Evolutionary conservation across 1,140 invertebrate genomes (phyloP).

Genomic region (Cheumatopsyche charites): DNA sequence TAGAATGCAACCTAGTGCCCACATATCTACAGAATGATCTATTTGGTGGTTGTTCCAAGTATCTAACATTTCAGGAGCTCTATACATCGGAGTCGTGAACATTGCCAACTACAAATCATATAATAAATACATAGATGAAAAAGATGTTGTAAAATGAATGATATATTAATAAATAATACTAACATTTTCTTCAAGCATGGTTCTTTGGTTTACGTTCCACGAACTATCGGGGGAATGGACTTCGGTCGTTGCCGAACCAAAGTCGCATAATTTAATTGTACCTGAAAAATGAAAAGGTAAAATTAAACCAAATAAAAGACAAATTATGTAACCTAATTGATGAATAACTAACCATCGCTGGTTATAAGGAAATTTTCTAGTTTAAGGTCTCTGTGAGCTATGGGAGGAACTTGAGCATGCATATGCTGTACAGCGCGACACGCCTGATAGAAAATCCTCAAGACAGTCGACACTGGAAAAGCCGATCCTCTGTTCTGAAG

Average conservation of each 20-base stretch:
- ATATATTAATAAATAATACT: conserved; percentile 48
- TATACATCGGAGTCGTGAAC: conserved; percentile 87
- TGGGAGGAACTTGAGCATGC: conserved; percentile 87
- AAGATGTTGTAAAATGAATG: not conserved
- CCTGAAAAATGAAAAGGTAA: conserved; percentile 61
- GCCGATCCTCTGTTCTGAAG: conserved; percentile 67
- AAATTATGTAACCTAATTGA: conserved; percentile 11
- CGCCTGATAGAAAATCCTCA: conserved; percentile 90
- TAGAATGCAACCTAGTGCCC: conserved; percentile 96
- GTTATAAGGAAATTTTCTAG: conserved; percentile 71
- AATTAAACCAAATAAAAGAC: conserved; percentile 4
- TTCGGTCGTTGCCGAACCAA: conserved; percentile 93
- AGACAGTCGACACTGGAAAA: conserved; percentile 76
- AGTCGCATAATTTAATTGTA: conserved; percentile 96
- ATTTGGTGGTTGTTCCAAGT: conserved; percentile 97
- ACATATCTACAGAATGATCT: conserved; percentile 87
- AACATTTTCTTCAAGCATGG: conserved; percentile 93
- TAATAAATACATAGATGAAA: not conserved
- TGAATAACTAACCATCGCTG: conserved; percentile 58
- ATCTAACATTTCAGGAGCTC: conserved; percentile 96
- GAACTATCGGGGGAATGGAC: conserved; percentile 81
- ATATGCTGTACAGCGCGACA: conserved; percentile 90
- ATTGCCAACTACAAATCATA: conserved; percentile 63
- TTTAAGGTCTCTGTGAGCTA: conserved; percentile 93
- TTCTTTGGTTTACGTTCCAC: conserved; percentile 92